Evolutionary conservation across 2,888 invertebrate genomes (phyloP).

Genomic region (Colletes collaris): DNA sequence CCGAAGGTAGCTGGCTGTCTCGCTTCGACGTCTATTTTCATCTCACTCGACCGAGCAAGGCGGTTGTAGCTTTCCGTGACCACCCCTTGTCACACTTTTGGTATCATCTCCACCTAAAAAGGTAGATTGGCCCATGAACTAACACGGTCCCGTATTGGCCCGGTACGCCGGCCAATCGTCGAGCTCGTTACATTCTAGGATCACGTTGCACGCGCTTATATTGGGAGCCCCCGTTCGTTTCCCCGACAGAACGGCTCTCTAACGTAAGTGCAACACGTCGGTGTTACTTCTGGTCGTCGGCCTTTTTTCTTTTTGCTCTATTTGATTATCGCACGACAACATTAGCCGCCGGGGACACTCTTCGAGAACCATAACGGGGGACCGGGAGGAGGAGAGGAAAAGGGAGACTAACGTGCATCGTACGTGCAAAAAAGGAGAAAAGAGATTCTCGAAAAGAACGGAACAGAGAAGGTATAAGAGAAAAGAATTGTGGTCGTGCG

Average conservation of each 20-base stretch:
- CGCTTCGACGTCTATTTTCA: slow-evolving; percentile 76
- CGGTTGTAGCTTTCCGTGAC: slow-evolving; percentile 74
- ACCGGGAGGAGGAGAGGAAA: slow-evolving; percentile 11
- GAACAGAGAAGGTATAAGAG: not conserved
- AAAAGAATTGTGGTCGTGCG: slow-evolving; percentile 42
- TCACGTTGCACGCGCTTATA: slow-evolving; percentile 93
- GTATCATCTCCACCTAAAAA: slow-evolving; percentile 86
- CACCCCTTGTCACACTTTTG: slow-evolving; percentile 82
- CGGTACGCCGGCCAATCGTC: slow-evolving; percentile 82
- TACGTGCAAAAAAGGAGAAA: not conserved
- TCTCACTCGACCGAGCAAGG: slow-evolving; percentile 73
- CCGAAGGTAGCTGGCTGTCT: slow-evolving; percentile 41
- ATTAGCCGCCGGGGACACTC: slow-evolving; percentile 10
- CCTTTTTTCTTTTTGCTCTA: slow-evolving; percentile 46
- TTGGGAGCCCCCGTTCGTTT: slow-evolving; percentile 88
- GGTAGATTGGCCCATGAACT: slow-evolving; percentile 85
- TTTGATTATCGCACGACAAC: slow-evolving; percentile 16
- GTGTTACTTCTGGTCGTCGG: slow-evolving; percentile 49
- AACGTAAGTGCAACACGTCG: slow-evolving; percentile 92
- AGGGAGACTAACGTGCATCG: not conserved
- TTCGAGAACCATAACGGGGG: not conserved
- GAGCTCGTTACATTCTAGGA: slow-evolving; percentile 85
- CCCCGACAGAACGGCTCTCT: slow-evolving; percentile 98
- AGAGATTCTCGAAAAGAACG: not conserved
- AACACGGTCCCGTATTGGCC: slow-evolving; percentile 84